phyloP scores from a whole-genome alignment of 2,113 vertebrate species.

The Sylvilagus bachmani region DNA sequence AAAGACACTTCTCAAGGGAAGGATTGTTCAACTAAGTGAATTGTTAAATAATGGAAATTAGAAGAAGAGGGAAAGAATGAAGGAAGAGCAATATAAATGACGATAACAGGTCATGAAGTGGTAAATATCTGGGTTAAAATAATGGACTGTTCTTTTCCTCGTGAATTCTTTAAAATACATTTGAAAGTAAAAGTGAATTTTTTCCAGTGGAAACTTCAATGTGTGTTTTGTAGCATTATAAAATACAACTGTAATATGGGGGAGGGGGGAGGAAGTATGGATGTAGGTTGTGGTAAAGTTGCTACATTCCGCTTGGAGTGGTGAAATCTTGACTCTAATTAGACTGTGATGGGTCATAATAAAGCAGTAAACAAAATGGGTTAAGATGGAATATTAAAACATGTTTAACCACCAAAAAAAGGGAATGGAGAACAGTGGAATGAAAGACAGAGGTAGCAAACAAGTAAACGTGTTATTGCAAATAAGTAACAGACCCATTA shows the following conservation, averaged over 20 bases:
- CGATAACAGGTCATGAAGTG: neutral
- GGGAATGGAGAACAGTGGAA: neutral
- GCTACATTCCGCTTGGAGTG: too few species aligned
- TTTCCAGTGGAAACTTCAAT: neutral
- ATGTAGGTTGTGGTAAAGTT: neutral
- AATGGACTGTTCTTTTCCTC: neutral
- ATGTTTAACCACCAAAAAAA: neutral
- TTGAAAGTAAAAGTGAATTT: neutral
- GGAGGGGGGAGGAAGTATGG: neutral
- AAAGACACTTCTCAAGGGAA: neutral
- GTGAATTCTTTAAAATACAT: conserved; percentile 13
- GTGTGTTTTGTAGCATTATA: neutral
- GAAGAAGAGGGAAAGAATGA: too few species aligned
- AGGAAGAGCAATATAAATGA: neutral
- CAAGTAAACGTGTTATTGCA: conserved; percentile 1
- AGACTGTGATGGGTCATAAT: neutral
- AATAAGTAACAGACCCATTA: neutral
- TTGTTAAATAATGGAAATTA: neutral
- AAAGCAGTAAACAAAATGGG: neutral
- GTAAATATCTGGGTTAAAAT: neutral
- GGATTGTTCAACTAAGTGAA: neutral
- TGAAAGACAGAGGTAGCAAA: neutral
- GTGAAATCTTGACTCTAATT: neutral
- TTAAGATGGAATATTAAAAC: conserved; percentile 15
- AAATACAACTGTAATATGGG: neutral